These are phyloP conservation scores for Melanerpes aurifrons DNA, from an alignment of 2,113 vertebrate species.

Conservation along the genomic window DNA sequence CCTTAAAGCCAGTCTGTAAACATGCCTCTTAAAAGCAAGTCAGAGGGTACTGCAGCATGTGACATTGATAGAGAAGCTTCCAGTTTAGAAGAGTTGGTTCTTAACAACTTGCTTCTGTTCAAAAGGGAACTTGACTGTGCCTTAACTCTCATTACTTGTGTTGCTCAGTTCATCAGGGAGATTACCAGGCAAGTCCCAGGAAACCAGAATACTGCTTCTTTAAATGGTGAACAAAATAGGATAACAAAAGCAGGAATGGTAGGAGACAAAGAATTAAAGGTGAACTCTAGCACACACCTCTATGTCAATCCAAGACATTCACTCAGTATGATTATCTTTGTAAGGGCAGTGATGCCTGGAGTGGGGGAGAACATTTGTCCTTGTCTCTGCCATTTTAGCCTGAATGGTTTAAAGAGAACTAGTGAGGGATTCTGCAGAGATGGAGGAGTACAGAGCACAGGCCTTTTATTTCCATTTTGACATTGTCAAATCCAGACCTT, in stretches of 20 bases:
- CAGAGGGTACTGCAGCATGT: background rate
- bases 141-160: background rate
- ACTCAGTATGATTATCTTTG: background rate
- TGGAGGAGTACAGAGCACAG: background rate
- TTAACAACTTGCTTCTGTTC: background rate
- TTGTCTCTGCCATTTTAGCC: background rate
- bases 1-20: background rate
- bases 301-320: background rate
- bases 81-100: background rate
- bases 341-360: background rate
- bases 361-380: background rate
- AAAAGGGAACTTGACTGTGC: background rate
- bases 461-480: background rate
- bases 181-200: background rate
- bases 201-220: background rate
- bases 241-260: background rate
- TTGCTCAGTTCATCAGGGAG: background rate
- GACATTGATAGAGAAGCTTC: background rate
- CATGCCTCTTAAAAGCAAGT: background rate
- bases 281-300: background rate
- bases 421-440: background rate
- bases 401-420: background rate
- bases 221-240: background rate
- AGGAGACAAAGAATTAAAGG: background rate
- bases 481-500: background rate